phyloP scores from a whole-genome alignment of 2,888 invertebrate species.

The Cyclophora albipunctata region DNA sequence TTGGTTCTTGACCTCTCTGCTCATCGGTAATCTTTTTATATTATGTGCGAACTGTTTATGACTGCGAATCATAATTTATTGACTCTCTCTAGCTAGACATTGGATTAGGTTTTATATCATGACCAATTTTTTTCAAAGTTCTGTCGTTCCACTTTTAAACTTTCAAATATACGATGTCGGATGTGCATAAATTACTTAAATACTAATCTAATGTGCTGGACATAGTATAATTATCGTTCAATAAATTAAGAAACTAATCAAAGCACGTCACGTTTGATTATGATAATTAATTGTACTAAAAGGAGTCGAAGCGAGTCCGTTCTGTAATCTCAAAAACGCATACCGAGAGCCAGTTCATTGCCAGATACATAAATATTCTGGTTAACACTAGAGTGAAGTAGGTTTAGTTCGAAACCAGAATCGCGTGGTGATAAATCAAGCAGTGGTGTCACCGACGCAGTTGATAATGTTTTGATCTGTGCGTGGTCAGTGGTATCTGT shows the following conservation, averaged over 20 bases:
- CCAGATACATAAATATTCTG: constrained; percentile 7
- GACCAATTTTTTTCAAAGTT: constrained; percentile 3
- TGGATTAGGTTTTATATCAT: constrained; percentile 25
- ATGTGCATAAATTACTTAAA: too few relatives aligned
- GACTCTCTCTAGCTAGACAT: constrained; percentile 14
- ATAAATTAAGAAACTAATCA: too few relatives aligned
- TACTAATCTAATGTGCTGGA: too few relatives aligned
- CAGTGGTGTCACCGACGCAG: constrained; percentile 1
- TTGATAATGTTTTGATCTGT: constrained; percentile 12
- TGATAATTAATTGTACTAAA: too few relatives aligned
- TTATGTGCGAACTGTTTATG: constrained; percentile 24
- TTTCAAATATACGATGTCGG: too few relatives aligned
- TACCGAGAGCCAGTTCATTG: background rate
- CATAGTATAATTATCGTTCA: too few relatives aligned
- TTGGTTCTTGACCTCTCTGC: constrained; percentile 29
- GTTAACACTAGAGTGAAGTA: constrained; percentile 8
- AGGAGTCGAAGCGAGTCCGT: too few relatives aligned
- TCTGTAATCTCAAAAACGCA: too few relatives aligned
- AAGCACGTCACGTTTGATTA: too few relatives aligned
- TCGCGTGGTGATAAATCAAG: constrained; percentile 15
- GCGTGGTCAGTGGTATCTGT: constrained; percentile 11
- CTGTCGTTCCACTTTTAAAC: constrained; percentile 4
- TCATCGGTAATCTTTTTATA: constrained; percentile 37
- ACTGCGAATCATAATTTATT: constrained; percentile 29
- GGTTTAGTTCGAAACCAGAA: background rate